Base-by-base conservation (phyloP, 2,113 vertebrate genomes). In the Zosterops pallidus region DNA sequence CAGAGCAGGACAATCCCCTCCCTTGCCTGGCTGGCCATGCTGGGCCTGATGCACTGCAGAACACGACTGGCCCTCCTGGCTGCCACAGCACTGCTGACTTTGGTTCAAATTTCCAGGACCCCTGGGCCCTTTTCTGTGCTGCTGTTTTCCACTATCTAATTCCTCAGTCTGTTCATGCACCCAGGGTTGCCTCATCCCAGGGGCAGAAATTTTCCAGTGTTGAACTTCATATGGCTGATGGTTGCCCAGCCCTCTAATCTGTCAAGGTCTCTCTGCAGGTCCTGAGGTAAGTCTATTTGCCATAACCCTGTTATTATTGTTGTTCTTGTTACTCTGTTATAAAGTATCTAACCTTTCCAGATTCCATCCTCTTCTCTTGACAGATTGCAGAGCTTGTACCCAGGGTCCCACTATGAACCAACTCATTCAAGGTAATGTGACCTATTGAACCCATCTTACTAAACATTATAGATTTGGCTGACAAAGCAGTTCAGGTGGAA, bases 1-100 rank as follows among this genome's bases (percentile, higher is more conserved):
- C 44, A 74, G 33, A 59, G 77, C 1, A 0, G 28, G 17, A 39
- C 44, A 74, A 39, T 53, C 12, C 37, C 23, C 60, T 59, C 60
- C 20, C 19, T 46, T 13, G 9, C 29, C 15, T 0, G 0, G 33
- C 12, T 37, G 68, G 31, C 0, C 0, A 52, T n/a, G 77, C 52
- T 67, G n/a, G 46, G 9, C 28, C 52, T 59, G 62, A 53, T 67
- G 39, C 3, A 2, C 8, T 4, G 3, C 53, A 53, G 28, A 13
- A 60, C 28, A n/a, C 0, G 0, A 1, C 0, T 52, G 33, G 8
- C 7, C 10, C 33, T 74, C 28, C 33, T 74, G 86, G 60, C 44
- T 74, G 22, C 37, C 76, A 67, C 22, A 33, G 37, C 52, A 44
- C 52, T 44, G 59, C 59, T 67, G 69, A 17, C 23, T 39, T 5